phyloP scores from a whole-genome alignment of 2,113 vertebrate genomes.

The Narcine bancroftii region DNA sequence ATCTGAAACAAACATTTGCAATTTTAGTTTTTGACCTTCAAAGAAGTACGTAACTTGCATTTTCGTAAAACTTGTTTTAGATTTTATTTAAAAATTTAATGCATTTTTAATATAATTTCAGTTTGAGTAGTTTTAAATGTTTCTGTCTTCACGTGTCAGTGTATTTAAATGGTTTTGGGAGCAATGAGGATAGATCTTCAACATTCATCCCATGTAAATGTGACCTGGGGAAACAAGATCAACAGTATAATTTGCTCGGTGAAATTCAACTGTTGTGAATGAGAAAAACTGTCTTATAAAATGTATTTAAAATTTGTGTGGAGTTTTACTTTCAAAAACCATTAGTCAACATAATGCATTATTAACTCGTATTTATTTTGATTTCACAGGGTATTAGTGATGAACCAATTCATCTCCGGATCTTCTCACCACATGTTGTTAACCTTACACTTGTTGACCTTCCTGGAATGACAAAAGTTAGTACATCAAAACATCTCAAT shows the following conservation, averaged over 20 bases:
- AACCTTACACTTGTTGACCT: slow-evolving; percentile 95
- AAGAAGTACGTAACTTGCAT: too few relatives aligned
- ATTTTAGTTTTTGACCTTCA: too few relatives aligned
- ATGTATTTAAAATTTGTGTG: not conserved
- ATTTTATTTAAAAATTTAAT: too few relatives aligned
- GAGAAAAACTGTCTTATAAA: not conserved
- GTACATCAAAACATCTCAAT: not conserved
- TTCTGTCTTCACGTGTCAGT: too few relatives aligned
- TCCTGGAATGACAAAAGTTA: slow-evolving; percentile 94
- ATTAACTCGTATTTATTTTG: slow-evolving; percentile 43
- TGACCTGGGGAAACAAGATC: too few relatives aligned
- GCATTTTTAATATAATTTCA: too few relatives aligned
- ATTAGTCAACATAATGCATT: not conserved
- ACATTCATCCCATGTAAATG: too few relatives aligned
- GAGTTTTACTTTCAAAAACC: not conserved
- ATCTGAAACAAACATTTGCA: too few relatives aligned
- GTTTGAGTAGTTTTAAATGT: too few relatives aligned
- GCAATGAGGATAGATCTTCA: too few relatives aligned
- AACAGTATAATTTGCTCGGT: not conserved
- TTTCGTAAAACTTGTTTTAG: too few relatives aligned
- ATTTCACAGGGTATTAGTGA: slow-evolving; percentile 77
- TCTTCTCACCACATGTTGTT: slow-evolving; percentile 91
- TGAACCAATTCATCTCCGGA: slow-evolving; percentile 93
- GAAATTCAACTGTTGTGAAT: not conserved
- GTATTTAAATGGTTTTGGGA: too few relatives aligned